A percentile compares a stretch with the other conserved stretches of the same genome.
Evolutionary conservation across 1,140 invertebrate species (phyloP).

Genomic region (roundworm (Caenorhabditis elegans)): DNA sequence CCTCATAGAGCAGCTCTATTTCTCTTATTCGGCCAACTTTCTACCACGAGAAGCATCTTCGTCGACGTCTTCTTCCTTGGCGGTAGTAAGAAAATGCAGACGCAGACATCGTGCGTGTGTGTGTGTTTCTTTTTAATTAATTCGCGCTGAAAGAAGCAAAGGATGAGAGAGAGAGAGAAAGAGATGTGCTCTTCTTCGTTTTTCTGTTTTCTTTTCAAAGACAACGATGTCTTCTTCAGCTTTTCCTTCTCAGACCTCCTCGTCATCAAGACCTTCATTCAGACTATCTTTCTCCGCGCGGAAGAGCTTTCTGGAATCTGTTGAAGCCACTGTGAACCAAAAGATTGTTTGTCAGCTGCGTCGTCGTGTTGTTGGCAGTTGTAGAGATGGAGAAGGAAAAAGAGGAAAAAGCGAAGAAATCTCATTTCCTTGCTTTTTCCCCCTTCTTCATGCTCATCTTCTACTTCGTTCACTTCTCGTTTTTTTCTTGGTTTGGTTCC

Average conservation of each 20-base stretch:
- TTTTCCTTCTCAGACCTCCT: background rate
- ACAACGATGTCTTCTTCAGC: background rate
- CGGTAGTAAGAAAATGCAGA: background rate
- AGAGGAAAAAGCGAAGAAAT: conserved; percentile 15
- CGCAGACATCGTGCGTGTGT: conserved; percentile 1
- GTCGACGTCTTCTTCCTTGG: conserved; percentile 4
- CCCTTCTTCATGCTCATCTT: background rate
- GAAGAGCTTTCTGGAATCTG: background rate
- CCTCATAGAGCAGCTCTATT: background rate
- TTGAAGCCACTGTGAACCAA: background rate
- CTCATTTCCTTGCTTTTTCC: background rate
- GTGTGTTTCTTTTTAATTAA: conserved; percentile 34
- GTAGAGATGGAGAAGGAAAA: background rate
- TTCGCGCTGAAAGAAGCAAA: conserved; percentile 5
- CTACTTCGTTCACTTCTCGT: background rate
- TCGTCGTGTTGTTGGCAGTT: background rate
- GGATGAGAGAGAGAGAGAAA: background rate
- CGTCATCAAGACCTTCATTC: background rate
- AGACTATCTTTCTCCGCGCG: background rate
- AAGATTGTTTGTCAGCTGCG: background rate
- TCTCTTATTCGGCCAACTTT: background rate
- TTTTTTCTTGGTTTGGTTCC: background rate
- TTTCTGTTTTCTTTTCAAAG: background rate
- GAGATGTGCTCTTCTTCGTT: background rate
- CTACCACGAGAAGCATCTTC: conserved; percentile 9